phyloP scores from a whole-genome alignment of 2,888 invertebrate species.

The Ctenicera cuprea region DNA sequence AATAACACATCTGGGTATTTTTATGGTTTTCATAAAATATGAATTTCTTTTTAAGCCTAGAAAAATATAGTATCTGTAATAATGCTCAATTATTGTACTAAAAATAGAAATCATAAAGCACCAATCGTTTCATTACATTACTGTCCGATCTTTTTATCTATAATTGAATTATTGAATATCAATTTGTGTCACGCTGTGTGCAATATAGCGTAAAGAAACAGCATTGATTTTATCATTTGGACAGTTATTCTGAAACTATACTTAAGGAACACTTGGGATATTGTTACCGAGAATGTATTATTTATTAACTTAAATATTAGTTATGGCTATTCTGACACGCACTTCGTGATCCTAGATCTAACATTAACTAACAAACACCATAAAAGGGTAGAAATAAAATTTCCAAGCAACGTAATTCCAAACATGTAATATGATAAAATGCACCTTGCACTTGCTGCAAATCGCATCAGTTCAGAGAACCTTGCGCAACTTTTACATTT shows the following conservation, averaged over 20 bases:
- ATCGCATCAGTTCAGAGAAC: slow-evolving; percentile 5
- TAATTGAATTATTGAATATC: slow-evolving; percentile 40
- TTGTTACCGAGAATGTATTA: slow-evolving; percentile 13
- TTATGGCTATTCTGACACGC: slow-evolving; percentile 12
- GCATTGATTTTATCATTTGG: slow-evolving; percentile 39
- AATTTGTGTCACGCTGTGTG: slow-evolving; percentile 22
- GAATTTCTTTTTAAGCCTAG: background rate
- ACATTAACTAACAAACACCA: background rate
- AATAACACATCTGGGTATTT: background rate
- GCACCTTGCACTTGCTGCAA: background rate
- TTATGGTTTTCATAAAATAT: background rate
- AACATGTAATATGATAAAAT: background rate
- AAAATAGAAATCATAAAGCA: slow-evolving; percentile 9
- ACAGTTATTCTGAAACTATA: slow-evolving; percentile 16
- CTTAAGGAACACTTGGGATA: slow-evolving; percentile 12
- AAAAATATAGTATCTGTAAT: background rate
- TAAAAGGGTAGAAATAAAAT: background rate
- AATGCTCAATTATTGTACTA: background rate
- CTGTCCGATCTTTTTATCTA: slow-evolving; percentile 19
- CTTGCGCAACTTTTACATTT: slow-evolving; percentile 20
- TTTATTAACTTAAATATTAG: slow-evolving; percentile 17
- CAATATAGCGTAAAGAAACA: slow-evolving; percentile 5
- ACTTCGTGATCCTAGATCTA: background rate
- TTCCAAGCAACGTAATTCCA: background rate
- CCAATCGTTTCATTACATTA: slow-evolving; percentile 22